Conservation (phyloP, 35 echinoderm and acorn worm genomes). For the Ophioderma brevispina region DNA sequence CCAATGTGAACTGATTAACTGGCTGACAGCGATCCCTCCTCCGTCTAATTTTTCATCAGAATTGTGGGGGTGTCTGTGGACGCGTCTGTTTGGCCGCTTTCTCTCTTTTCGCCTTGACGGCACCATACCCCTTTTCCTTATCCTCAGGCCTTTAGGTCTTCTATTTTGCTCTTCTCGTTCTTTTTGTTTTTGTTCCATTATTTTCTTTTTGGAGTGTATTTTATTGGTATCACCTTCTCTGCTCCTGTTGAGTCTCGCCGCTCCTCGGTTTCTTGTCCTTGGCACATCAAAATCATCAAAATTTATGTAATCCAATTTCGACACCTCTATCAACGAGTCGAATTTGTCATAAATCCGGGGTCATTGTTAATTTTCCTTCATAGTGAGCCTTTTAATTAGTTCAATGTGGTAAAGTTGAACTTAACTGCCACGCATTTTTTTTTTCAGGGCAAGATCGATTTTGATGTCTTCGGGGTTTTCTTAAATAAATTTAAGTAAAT, state of each 20-base stretch:
- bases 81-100: not conserved
- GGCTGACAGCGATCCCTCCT: not conserved
- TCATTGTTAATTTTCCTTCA: not conserved
- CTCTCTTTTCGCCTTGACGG: not conserved
- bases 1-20: not conserved
- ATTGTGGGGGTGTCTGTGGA: not conserved
- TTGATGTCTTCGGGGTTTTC: not conserved
- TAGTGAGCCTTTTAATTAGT: not conserved
- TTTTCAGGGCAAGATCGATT: not conserved
- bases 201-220: not conserved
- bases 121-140: not conserved
- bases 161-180: not conserved
- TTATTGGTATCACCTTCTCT: not conserved
- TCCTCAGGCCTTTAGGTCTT: no score
- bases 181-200: not conserved
- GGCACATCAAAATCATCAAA: not conserved
- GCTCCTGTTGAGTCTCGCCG: not conserved
- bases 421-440: not conserved
- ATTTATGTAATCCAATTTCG: not conserved
- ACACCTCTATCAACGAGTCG: not conserved
- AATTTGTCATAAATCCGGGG: constrained; percentile 6
- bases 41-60: not conserved
- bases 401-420: not conserved
- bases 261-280: not conserved
- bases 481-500: not conserved